Percentiles rank a stretch among this genome's conserved stretches.
phyloP scores from a whole-genome alignment of 1,140 invertebrate species.

The Drosophila biarmipes region DNA sequence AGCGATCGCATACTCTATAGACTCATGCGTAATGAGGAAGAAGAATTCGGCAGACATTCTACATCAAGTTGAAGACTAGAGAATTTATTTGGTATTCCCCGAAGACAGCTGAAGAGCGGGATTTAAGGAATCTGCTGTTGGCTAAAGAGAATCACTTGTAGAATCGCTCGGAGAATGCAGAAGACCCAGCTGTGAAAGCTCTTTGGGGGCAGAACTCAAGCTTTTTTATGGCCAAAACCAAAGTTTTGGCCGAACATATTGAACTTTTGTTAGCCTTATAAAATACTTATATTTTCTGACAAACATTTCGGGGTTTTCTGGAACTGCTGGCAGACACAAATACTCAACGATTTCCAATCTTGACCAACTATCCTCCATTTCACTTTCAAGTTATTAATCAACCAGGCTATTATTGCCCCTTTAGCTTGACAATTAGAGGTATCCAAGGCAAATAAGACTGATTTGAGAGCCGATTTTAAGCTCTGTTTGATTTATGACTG shows the following conservation, averaged over 20 bases:
- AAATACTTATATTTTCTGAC: background rate
- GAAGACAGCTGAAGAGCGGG: constrained; percentile 20
- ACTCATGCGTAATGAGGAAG: constrained; percentile 34
- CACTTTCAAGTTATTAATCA: constrained; percentile 2
- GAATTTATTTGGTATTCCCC: constrained; percentile 43
- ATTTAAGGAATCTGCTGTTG: constrained; percentile 1
- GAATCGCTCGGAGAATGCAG: constrained; percentile 9
- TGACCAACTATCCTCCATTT: background rate
- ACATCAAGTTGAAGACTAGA: constrained; percentile 1
- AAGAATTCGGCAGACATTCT: constrained; percentile 20
- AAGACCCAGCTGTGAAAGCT: constrained; percentile 21
- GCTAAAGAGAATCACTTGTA: constrained; percentile 19
- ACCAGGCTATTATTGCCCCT: constrained; percentile 1
- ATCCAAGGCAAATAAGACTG: constrained; percentile 11
- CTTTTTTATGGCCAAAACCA: constrained; percentile 13
- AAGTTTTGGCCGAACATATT: constrained; percentile 8
- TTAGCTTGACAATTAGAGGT: constrained; percentile 22
- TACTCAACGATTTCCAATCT: background rate
- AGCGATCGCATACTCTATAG: background rate
- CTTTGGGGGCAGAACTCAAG: background rate
- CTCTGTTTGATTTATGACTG: constrained; percentile 38
- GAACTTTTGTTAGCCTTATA: constrained; percentile 2
- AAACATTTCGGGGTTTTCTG: constrained; percentile 3
- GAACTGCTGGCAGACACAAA: background rate
- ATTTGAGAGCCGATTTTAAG: constrained; percentile 8